These are phyloP conservation scores for Falcaria lacertinaria DNA, from an alignment of 2,888 invertebrate species.

Conservation along the genomic window DNA sequence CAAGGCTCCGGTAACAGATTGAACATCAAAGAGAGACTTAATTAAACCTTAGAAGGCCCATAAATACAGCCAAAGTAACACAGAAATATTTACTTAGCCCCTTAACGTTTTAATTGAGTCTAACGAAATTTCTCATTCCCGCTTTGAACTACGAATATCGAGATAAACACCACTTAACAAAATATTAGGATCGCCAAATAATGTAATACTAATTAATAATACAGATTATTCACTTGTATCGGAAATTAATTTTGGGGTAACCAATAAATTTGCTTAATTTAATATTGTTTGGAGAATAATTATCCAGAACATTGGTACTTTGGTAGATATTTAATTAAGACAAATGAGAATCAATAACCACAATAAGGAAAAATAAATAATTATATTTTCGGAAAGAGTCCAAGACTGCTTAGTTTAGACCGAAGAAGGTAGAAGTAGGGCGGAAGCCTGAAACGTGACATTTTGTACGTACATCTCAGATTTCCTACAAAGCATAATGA, in stretches of 20 bases:
- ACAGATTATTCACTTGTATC: conserved; percentile 11
- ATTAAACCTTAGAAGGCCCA: conserved; percentile 69
- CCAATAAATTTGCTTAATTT: conserved; percentile 1
- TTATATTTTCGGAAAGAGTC: too few species aligned
- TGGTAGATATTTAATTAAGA: too few species aligned
- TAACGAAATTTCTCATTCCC: conserved; percentile 57
- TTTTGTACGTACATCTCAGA: too few species aligned
- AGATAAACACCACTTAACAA: conserved; percentile 31
- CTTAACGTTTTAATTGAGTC: conserved; percentile 68
- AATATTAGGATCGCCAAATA: conserved; percentile 25
- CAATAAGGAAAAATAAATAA: too few species aligned
- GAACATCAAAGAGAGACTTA: conserved; percentile 73
- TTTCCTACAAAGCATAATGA: too few species aligned
- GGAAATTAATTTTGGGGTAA: conserved; percentile 11
- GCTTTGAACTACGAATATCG: conserved; percentile 47
- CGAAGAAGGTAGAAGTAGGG: too few species aligned
- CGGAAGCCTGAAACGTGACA: too few species aligned
- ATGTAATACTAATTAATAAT: conserved; percentile 26
- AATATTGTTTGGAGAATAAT: not conserved
- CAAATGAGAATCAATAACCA: too few species aligned
- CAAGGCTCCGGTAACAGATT: conserved; percentile 68
- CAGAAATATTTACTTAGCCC: conserved; percentile 68
- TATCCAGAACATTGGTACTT: too few species aligned
- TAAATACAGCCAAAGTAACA: conserved; percentile 66
- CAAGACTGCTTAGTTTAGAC: too few species aligned